phyloP scores from a whole-genome alignment of 1,140 invertebrate genomes.

The Sinella curviseta region DNA sequence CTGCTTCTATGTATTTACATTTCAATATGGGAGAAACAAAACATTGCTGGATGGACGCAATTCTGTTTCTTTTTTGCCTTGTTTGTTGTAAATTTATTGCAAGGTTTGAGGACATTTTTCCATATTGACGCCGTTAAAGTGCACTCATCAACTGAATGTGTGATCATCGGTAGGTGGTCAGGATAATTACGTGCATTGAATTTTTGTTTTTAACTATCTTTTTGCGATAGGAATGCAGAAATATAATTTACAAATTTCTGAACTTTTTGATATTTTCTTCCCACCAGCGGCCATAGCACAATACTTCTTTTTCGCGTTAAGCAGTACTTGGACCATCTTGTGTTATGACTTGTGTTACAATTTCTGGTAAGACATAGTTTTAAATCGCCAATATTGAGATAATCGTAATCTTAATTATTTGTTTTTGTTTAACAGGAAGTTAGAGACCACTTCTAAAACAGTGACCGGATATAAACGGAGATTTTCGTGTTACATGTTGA shows the following conservation, averaged over 20 bases:
- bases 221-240: too few species aligned
- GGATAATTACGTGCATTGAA: too few species aligned
- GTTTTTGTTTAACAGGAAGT: too few species aligned
- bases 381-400: background rate
- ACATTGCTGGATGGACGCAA: slow-evolving; percentile 32
- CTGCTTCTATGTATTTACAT: slow-evolving; percentile 18
- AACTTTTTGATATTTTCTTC: too few species aligned
- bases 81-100: slow-evolving; percentile 26
- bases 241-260: too few species aligned
- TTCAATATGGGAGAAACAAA: slow-evolving; percentile 30
- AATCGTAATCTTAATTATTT: too few species aligned
- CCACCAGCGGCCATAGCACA: slow-evolving; percentile 31
- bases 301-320: slow-evolving; percentile 35
- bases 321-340: slow-evolving; percentile 34
- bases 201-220: too few species aligned
- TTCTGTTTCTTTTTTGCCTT: slow-evolving; percentile 30
- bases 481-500: too few species aligned
- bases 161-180: slow-evolving; percentile 28
- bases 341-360: slow-evolving; percentile 31
- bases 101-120: slow-evolving; percentile 20
- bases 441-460: too few species aligned
- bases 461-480: too few species aligned
- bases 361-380: slow-evolving; percentile 22
- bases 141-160: slow-evolving; percentile 11
- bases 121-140: slow-evolving; percentile 18